phyloP scores from a whole-genome alignment of 2,888 invertebrate genomes.

The Harpagoxenus sublaevis region DNA sequence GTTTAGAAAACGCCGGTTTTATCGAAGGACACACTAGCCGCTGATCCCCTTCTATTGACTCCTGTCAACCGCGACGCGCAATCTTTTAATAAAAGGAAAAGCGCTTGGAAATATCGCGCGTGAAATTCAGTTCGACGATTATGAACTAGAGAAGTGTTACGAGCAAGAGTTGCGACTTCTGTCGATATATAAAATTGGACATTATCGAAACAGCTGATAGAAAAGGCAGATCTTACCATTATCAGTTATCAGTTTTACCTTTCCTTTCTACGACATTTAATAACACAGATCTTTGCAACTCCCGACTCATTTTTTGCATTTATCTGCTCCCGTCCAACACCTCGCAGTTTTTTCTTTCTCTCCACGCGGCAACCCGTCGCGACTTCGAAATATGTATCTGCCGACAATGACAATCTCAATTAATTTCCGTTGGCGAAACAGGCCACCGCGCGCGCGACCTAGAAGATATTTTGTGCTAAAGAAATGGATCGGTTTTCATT shows the following conservation, averaged over 20 bases:
- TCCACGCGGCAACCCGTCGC: neutral
- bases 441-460: conserved; percentile 10
- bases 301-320: conserved; percentile 9
- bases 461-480: conserved; percentile 33
- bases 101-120: neutral
- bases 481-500: conserved; percentile 46
- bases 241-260: conserved; percentile 4
- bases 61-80: neutral
- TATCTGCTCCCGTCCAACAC: neutral
- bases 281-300: neutral
- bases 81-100: neutral
- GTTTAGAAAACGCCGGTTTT: conserved; percentile 28
- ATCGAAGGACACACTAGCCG: neutral
- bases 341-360: neutral
- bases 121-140: neutral
- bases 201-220: neutral
- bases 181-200: neutral
- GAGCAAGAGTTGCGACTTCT: neutral
- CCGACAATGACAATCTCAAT: conserved; percentile 47
- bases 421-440: conserved; percentile 47
- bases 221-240: neutral
- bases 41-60: conserved; percentile 22
- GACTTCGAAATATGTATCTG: conserved; percentile 30
- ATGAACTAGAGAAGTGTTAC: neutral
- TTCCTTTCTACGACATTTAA: conserved; percentile 20